Evolutionary conservation across 2,888 invertebrate species (phyloP).

Genomic region (Drosophila kanekoi): DNA sequence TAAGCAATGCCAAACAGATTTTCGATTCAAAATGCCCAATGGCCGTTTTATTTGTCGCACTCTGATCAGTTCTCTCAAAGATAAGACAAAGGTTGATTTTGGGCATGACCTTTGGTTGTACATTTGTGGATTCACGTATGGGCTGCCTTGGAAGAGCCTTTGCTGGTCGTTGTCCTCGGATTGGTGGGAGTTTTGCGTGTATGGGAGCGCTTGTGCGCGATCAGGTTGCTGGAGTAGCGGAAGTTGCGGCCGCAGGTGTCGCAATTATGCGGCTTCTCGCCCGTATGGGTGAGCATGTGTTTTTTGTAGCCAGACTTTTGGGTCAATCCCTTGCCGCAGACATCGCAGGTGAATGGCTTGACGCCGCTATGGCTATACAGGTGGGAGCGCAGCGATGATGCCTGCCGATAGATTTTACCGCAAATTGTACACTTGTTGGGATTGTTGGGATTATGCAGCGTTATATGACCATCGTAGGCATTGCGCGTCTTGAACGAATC

Average conservation of each 20-base stretch:
- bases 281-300: slow-evolving; percentile 84
- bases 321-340: slow-evolving; percentile 84
- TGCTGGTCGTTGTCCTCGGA: background rate
- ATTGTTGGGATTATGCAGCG: slow-evolving; percentile 82
- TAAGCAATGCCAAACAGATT: background rate
- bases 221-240: slow-evolving; percentile 84
- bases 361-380: slow-evolving; percentile 82
- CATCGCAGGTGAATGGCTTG: slow-evolving; percentile 82
- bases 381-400: slow-evolving; percentile 83
- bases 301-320: slow-evolving; percentile 85
- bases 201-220: slow-evolving; percentile 83
- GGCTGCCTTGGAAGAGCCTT: background rate
- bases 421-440: slow-evolving; percentile 83
- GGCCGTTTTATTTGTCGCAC: background rate
- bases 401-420: slow-evolving; percentile 83
- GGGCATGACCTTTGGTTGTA: background rate
- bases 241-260: slow-evolving; percentile 82
- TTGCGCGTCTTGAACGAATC: slow-evolving; percentile 84
- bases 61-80: background rate
- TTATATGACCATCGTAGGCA: slow-evolving; percentile 83
- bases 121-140: background rate
- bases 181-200: slow-evolving; percentile 37
- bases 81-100: background rate
- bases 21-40: background rate
- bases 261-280: slow-evolving; percentile 83